Evolutionary conservation across 2,797 vertebrate genomes (phyloP), one percentile per base, ranked within the genome.

Genomic region (Eidolon dupreanum): DNA sequence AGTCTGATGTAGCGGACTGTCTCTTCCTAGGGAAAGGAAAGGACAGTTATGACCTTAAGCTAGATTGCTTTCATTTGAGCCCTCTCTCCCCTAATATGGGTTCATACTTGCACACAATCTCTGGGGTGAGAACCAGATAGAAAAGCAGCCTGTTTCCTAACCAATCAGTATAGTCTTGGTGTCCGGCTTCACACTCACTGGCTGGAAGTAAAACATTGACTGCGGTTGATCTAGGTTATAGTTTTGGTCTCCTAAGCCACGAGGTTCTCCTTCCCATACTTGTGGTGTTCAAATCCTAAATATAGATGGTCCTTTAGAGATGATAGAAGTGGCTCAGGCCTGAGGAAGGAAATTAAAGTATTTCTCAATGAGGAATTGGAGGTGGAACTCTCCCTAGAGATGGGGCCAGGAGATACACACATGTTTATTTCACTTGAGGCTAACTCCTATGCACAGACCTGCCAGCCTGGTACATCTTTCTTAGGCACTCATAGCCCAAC

Each of bases 61-160:
- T 12, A 31, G 11, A 88, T 53, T 53, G 20, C 10, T 66, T 90
- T 57, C n/a, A 49, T 38, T 66, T 12, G 24, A 10, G 2, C 8
- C 5, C 5, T 59, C 2, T 16, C 2, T 1, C 0, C 1, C n/a
- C 36, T 11, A n/a, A 22, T 9, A 22, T 0, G 22, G 13, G 4
- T 51, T 36, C 17, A 41, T 16, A 33, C 0, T 1, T 55, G 36
- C 17, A 3, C 49, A n/a, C 22, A 53, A 3, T 66, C 1, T 2
- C 22, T 36, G 4, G 1, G 28, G 22, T 13, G 20, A 51, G 49
- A 9, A 46, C 24, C n/a, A 36, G 24, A 33, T 53, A 8, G 70
- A 43, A 53, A 88, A 36, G 7, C 26, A 4, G 5, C 70, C 6
- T 85, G 17, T 38, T 9, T 4, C 1, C 26, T 31, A 43, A 19